phyloP scores from a whole-genome alignment of 2,888 invertebrate genomes.

The Fragum whitleyi region DNA sequence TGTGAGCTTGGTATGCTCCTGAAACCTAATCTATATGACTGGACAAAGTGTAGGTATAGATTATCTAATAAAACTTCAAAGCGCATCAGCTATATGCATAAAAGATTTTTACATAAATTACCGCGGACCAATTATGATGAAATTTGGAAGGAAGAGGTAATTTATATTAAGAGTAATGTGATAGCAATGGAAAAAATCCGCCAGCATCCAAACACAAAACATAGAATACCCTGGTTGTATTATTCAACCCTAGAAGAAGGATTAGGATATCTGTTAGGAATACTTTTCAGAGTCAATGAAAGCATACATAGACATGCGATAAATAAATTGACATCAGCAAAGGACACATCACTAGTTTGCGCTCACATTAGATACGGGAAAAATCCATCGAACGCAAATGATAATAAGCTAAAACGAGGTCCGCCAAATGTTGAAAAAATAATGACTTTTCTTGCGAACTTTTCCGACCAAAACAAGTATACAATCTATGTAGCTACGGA shows the following conservation, averaged over 20 bases:
- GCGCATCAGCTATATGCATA: background rate
- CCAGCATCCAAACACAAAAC: background rate
- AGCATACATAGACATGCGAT: background rate
- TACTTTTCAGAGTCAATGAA: conserved; percentile 29
- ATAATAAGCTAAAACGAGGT: conserved; percentile 11
- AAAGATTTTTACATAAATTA: background rate
- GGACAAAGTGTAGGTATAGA: conserved; percentile 27
- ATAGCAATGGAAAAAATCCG: conserved; percentile 3
- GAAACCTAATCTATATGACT: conserved; percentile 33
- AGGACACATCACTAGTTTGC: conserved; percentile 29
- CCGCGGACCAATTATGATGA: background rate
- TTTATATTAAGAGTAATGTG: conserved; percentile 17
- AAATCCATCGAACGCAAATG: conserved; percentile 47
- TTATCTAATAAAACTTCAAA: background rate
- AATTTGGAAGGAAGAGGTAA: background rate
- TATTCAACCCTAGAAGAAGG: conserved; percentile 24
- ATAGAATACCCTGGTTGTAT: conserved; percentile 28
- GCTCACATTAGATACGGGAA: conserved; percentile 48
- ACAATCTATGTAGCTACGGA: conserved; percentile 48
- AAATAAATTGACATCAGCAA: background rate
- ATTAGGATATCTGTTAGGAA: conserved; percentile 5
- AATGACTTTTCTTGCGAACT: conserved; percentile 24
- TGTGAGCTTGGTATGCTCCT: conserved; percentile 39
- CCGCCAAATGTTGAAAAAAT: conserved; percentile 31
- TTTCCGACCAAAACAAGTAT: conserved; percentile 10